Evolutionary conservation across 2,888 invertebrate species (phyloP).

Genomic region (Lagria hirta): DNA sequence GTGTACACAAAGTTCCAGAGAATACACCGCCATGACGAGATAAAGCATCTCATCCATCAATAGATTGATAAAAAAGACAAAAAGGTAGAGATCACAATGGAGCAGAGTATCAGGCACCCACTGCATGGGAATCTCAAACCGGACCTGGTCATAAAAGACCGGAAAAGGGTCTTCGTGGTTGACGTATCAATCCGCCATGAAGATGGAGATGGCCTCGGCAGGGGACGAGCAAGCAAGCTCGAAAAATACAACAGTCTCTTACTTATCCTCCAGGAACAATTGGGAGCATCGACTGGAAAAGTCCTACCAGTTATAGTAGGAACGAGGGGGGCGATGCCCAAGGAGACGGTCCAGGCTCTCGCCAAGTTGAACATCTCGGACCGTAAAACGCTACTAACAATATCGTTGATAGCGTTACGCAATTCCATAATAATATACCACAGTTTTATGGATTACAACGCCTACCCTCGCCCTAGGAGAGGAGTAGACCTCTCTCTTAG

Average conservation of each 20-base stretch:
- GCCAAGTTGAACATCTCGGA: constrained; percentile 32
- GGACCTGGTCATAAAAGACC: constrained; percentile 38
- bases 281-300: constrained; percentile 19
- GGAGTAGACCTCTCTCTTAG: constrained; percentile 3
- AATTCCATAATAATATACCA: constrained; percentile 40
- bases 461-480: constrained; percentile 24
- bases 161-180: constrained; percentile 35
- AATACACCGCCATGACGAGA: constrained; percentile 35
- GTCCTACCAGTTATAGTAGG: constrained; percentile 45
- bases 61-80: constrained; percentile 16
- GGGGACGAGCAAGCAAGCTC: constrained; percentile 34
- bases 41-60: constrained; percentile 26
- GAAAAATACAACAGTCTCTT: constrained; percentile 35
- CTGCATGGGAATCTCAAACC: constrained; percentile 37
- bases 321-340: constrained; percentile 43
- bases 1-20: constrained; percentile 30
- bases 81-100: constrained; percentile 27
- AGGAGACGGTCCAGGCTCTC: constrained; percentile 33
- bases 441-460: constrained; percentile 39
- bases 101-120: constrained; percentile 21
- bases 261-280: constrained; percentile 22
- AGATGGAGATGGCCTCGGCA: constrained; percentile 26
- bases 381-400: constrained; percentile 28
- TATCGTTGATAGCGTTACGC: constrained; percentile 38
- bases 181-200: constrained; percentile 39